Percentiles rank a stretch among this genome's conserved stretches.
These are phyloP conservation scores for Microctonus aethiopoides DNA, from an alignment of 2,888 invertebrate species.

Conservation along the genomic window DNA sequence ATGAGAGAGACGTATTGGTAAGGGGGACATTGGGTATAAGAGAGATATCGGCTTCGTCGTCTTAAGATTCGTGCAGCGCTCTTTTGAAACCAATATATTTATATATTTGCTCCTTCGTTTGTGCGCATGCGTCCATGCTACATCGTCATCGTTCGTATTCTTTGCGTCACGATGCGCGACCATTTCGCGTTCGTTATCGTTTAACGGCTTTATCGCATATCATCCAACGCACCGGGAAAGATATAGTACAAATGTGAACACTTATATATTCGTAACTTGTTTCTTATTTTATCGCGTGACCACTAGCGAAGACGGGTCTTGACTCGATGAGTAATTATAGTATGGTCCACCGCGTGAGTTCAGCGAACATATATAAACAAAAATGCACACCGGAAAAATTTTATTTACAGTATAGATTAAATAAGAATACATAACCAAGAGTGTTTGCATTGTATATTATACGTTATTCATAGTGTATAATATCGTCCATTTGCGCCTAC, in stretches of 20 bases:
- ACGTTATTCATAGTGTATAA: background rate
- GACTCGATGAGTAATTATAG: constrained; percentile 39
- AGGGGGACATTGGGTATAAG: constrained; percentile 41
- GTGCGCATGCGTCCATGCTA: constrained; percentile 36
- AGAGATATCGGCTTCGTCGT: constrained; percentile 49
- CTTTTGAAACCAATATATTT: background rate
- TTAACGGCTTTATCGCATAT: constrained; percentile 63
- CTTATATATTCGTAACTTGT: background rate
- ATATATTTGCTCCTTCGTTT: constrained; percentile 26
- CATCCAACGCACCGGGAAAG: constrained; percentile 51
- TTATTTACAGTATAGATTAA: constrained; percentile 48
- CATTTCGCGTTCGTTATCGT: constrained; percentile 65
- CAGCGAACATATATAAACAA: constrained; percentile 4
- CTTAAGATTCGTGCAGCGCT: background rate
- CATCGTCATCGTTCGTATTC: constrained; percentile 37
- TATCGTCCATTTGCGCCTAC: background rate
- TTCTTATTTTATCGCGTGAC: constrained; percentile 6
- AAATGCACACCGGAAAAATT: constrained; percentile 36
- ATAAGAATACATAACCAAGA: constrained; percentile 1
- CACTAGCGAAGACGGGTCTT: background rate
- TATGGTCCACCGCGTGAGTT: constrained; percentile 17
- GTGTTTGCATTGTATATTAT: background rate
- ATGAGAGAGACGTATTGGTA: constrained; percentile 22
- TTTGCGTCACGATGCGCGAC: constrained; percentile 42
- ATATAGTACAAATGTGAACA: background rate